phyloP scores from a whole-genome alignment of 2,113 vertebrate species.

The Oncorhynchus mykiss region DNA sequence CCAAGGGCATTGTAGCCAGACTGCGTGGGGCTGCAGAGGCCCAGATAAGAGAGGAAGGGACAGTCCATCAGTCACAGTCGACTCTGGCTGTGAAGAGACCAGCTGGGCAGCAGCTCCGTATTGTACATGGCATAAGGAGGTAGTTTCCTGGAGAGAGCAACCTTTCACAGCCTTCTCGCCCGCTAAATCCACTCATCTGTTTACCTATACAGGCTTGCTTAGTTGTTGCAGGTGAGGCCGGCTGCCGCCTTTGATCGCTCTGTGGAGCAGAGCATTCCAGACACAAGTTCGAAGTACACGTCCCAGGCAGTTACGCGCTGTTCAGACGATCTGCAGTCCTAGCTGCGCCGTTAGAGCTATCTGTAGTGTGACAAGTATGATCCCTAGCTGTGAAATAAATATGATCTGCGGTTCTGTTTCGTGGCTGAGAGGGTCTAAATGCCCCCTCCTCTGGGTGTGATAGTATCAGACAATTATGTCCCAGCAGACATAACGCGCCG shows the following conservation, averaged over 20 bases:
- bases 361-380: too few species aligned
- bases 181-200: slow-evolving; percentile 59
- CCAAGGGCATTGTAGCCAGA: slow-evolving; percentile 38
- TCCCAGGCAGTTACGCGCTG: not conserved
- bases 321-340: too few species aligned
- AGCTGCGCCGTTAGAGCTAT: too few species aligned
- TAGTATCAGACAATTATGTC: too few species aligned
- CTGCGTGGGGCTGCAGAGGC: slow-evolving; percentile 48
- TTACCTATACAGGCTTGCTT: slow-evolving; percentile 55
- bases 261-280: slow-evolving; percentile 6
- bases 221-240: slow-evolving; percentile 28
- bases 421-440: too few species aligned
- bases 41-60: slow-evolving; percentile 64
- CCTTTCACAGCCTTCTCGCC: slow-evolving; percentile 47
- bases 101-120: slow-evolving; percentile 30
- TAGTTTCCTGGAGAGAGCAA: slow-evolving; percentile 48
- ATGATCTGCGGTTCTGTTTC: too few species aligned
- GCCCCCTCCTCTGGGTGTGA: too few species aligned
- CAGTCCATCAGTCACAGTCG: slow-evolving; percentile 60
- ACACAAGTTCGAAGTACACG: not conserved
- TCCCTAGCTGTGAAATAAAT: too few species aligned
- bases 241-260: slow-evolving; percentile 29
- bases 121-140: slow-evolving; percentile 47
- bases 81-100: slow-evolving; percentile 35
- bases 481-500: too few species aligned